phyloP scores from a whole-genome alignment of 2,888 invertebrate genomes.

The Sphaeridia pumilis region DNA sequence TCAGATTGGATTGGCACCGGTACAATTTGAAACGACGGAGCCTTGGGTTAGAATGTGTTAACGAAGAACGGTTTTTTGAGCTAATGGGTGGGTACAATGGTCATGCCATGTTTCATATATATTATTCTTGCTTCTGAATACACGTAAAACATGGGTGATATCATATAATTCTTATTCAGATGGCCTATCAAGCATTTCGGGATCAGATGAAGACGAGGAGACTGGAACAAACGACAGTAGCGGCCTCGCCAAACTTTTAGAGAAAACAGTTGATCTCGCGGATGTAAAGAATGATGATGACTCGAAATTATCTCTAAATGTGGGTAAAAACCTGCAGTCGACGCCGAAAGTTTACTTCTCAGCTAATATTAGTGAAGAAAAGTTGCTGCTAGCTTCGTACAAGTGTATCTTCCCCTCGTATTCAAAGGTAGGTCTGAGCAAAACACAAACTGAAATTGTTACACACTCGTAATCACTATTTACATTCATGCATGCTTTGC shows the following conservation, averaged over 20 bases:
- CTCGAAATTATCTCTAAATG: neutral
- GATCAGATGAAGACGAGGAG: conserved; percentile 46
- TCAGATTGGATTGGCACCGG: conserved; percentile 72
- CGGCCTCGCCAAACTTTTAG: conserved; percentile 8
- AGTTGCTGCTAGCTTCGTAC: conserved; percentile 62
- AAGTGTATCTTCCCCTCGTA: conserved; percentile 52
- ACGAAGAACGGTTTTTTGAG: conserved; percentile 49
- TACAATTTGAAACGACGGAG: conserved; percentile 65
- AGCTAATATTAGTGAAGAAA: conserved; percentile 47
- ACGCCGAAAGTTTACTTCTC: conserved; percentile 60
- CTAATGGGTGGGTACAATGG: conserved; percentile 44
- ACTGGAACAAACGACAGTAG: conserved; percentile 9
- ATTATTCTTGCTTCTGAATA: too few relatives aligned
- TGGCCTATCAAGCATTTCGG: conserved; percentile 55
- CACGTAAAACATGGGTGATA: too few relatives aligned
- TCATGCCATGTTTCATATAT: too few relatives aligned
- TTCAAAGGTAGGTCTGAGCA: neutral
- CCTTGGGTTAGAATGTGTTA: conserved; percentile 46
- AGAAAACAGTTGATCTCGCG: conserved; percentile 5
- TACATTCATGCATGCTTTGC: neutral
- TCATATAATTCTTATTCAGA: conserved; percentile 41
- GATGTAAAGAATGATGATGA: neutral
- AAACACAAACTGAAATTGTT: conserved; percentile 40
- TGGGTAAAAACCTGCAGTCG: conserved; percentile 8
- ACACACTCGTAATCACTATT: too few relatives aligned